Conservation (phyloP, 1,140 invertebrate genomes). For the Habropoda laboriosa region DNA sequence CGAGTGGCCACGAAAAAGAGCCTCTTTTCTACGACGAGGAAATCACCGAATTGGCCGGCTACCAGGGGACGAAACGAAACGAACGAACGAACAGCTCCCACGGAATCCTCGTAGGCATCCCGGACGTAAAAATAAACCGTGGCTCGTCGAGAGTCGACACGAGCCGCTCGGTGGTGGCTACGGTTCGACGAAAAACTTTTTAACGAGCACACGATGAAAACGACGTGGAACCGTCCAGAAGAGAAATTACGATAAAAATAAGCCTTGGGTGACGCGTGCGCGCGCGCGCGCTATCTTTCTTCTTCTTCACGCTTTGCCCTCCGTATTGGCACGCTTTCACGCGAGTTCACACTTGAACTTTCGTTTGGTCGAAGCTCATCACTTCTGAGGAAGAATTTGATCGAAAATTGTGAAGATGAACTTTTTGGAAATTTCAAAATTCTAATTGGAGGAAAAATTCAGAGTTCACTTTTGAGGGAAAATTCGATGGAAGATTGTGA, state of each 20-base stretch:
- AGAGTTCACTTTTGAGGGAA: no score
- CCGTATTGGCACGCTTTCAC: no score
- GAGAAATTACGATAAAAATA: slow-evolving; percentile 8
- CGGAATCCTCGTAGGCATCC: slow-evolving; percentile 57
- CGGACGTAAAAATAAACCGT: slow-evolving; percentile 53
- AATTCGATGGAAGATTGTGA: no score
- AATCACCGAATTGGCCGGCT: slow-evolving; percentile 58
- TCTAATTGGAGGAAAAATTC: no score
- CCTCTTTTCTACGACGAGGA: slow-evolving; percentile 33
- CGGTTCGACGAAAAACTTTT: slow-evolving; percentile 41
- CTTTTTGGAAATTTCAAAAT: no score
- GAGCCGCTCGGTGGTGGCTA: neutral
- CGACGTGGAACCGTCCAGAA: neutral
- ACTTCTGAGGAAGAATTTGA: no score
- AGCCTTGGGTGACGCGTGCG: neutral
- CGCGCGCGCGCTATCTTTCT: no score
- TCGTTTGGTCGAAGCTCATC: no score
- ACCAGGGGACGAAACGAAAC: slow-evolving; percentile 48
- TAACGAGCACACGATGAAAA: slow-evolving; percentile 43
- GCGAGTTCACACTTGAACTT: no score
- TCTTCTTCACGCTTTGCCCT: no score
- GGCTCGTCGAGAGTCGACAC: slow-evolving; percentile 3
- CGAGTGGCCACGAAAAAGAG: slow-evolving; percentile 18
- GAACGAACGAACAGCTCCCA: slow-evolving; percentile 36
- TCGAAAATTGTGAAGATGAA: no score